Base-by-base conservation (phyloP, 2,888 invertebrate species). In the Drosophila nr. medialis region DNA sequence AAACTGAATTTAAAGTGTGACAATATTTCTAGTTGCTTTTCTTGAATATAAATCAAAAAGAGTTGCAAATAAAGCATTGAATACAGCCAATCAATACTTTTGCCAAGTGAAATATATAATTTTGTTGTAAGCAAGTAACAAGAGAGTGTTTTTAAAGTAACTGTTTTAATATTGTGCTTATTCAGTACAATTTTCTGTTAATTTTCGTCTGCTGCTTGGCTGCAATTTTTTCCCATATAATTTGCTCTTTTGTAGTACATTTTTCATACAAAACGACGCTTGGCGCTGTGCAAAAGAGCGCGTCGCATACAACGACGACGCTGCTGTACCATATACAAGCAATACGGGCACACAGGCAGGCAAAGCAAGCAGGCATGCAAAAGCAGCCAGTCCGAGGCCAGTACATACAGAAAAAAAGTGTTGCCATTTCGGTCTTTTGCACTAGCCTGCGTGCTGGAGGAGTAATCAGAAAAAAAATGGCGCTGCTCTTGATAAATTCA, bases 381-480 rank as follows among this genome's bases (percentile, higher is more conserved):
- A 67, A 27, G 24, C 77, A 74, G 77, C 55, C 77, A 77, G 63
- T 64, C 48, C 32, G 73, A 72, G 45, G 65, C 67, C 69, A 76
- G 81, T 81, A 80, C 87, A 85, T 90, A 85, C 90, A 88, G 89
- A 89, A 86, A 83, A 88, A 86, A 81, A 82, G 83, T 84, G 89
- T 89, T 89, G 89, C 84, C 84, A 80, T 85, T 85, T 83, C 81
- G 85, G 72, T 84, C 83, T 61, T 86, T 86, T 65, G 71, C 78
- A 72, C 77, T 85, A 66, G 56, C 50, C 54, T 36, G 30, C 50
- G 50, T 45, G 49, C 2, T 55, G 27, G 27, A 58, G 77, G 63
- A 72, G 64, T 49, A 48, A 50, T 55, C n/a, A 72, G 59, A 78
- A 8, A 68, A 73, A 70, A 79, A 64, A 79, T 80, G 74, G 83